These are phyloP conservation scores for Girardinus metallicus DNA, from an alignment of 2,797 vertebrate genomes.

Conservation along the genomic window DNA sequence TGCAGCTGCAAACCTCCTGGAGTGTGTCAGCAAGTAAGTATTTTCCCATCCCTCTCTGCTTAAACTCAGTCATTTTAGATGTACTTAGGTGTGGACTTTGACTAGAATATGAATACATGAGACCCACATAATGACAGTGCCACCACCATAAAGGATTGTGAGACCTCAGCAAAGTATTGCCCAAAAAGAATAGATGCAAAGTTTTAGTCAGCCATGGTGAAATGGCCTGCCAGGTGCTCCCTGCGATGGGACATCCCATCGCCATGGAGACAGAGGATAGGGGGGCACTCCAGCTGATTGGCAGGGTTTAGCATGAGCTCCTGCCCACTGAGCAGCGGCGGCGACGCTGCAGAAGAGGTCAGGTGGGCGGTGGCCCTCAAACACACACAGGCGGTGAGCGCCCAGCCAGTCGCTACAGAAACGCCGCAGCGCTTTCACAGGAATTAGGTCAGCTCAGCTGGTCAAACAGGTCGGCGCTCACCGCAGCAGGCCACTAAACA, in stretches of 20 bases:
- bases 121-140: background rate
- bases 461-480: slow-evolving; percentile 70
- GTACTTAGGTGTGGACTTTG: background rate
- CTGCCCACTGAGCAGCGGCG: slow-evolving; percentile 69
- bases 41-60: background rate
- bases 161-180: too few relatives aligned
- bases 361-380: slow-evolving; percentile 88
- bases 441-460: slow-evolving; percentile 72
- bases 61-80: background rate
- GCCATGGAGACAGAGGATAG: slow-evolving; percentile 38
- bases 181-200: background rate
- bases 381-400: slow-evolving; percentile 56
- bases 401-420: slow-evolving; percentile 41
- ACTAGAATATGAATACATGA: background rate
- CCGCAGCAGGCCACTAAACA: slow-evolving; percentile 73
- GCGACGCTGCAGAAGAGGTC: slow-evolving; percentile 83
- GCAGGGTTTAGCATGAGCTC: slow-evolving; percentile 69
- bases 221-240: slow-evolving; percentile 58
- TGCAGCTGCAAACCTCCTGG: background rate
- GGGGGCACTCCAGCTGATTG: slow-evolving; percentile 59
- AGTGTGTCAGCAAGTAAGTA: background rate
- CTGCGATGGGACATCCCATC: slow-evolving; percentile 63
- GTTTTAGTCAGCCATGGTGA: background rate
- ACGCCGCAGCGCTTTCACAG: slow-evolving; percentile 22
- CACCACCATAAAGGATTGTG: background rate